phyloP scores from a whole-genome alignment of 2,113 vertebrate genomes.

The Oreochromis spilurus region DNA sequence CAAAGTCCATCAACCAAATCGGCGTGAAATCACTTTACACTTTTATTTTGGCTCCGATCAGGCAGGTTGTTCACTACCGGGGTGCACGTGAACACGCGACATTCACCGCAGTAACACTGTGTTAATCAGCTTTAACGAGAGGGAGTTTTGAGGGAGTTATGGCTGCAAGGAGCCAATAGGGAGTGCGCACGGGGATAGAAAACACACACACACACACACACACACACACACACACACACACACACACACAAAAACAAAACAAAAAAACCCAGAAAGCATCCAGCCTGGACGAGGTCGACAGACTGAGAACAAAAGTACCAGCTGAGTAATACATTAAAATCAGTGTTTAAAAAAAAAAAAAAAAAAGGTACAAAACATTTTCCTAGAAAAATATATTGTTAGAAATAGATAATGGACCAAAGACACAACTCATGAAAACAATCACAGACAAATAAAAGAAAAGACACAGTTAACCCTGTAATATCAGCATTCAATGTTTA shows the following conservation, averaged over 20 bases:
- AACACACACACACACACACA: neutral
- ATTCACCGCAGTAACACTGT: slow-evolving; percentile 16
- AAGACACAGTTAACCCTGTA: slow-evolving; percentile 29
- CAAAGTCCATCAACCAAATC: neutral
- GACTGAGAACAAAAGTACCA: slow-evolving; percentile 24
- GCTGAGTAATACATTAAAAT: slow-evolving; percentile 29
- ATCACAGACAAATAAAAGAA: neutral
- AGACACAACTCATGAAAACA: neutral
- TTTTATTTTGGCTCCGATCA: slow-evolving; percentile 4
- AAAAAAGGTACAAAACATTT: slow-evolving; percentile 20
- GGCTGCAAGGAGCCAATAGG: neutral
- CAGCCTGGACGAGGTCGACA: neutral
- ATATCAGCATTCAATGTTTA: slow-evolving; percentile 13
- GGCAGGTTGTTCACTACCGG: neutral
- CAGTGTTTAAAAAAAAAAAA: slow-evolving; percentile 13
- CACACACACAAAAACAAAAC: neutral
- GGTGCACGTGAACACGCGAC: neutral
- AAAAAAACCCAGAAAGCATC: neutral
- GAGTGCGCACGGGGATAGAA: neutral
- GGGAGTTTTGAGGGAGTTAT: neutral
- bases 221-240: neutral
- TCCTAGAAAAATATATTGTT: slow-evolving; percentile 54
- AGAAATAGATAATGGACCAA: slow-evolving; percentile 49
- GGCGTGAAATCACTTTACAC: neutral
- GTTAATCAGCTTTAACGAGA: neutral